phyloP scores from a whole-genome alignment of 2,113 vertebrate genomes.

The Callithrix jacchus region DNA sequence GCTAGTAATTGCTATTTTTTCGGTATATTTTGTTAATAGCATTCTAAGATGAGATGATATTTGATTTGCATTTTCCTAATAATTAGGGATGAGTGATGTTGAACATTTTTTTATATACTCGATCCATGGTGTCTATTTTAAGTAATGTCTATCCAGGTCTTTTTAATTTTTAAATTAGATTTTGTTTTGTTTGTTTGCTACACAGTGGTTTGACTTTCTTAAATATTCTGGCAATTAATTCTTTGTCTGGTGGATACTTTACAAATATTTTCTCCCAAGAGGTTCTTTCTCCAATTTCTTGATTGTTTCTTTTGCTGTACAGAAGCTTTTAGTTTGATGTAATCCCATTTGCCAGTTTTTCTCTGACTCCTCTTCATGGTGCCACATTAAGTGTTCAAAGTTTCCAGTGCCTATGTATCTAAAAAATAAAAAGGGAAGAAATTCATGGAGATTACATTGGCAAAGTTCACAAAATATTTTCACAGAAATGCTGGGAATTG shows the following conservation, averaged over 20 bases:
- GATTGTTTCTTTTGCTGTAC: neutral
- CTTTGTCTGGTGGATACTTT: neutral
- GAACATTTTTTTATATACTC: neutral
- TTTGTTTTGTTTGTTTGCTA: neutral
- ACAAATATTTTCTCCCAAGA: neutral
- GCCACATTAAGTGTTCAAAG: neutral
- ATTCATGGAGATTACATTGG: neutral
- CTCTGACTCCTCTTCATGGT: neutral
- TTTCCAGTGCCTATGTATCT: rapidly evolving
- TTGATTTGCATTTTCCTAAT: neutral
- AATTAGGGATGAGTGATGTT: neutral
- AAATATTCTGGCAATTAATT: neutral
- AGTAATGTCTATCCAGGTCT: neutral
- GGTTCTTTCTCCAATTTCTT: neutral
- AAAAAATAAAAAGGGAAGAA: neutral
- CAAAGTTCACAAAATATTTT: neutral
- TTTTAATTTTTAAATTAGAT: neutral
- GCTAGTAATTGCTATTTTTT: neutral
- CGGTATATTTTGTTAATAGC: neutral
- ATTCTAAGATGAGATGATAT: neutral
- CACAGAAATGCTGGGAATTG: neutral
- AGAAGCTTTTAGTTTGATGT: neutral
- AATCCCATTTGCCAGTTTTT: neutral
- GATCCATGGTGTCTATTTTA: neutral
- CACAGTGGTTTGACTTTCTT: neutral